Evolutionary conservation across 2,113 vertebrate genomes (phyloP).

Genomic region (Cariama cristata): DNA sequence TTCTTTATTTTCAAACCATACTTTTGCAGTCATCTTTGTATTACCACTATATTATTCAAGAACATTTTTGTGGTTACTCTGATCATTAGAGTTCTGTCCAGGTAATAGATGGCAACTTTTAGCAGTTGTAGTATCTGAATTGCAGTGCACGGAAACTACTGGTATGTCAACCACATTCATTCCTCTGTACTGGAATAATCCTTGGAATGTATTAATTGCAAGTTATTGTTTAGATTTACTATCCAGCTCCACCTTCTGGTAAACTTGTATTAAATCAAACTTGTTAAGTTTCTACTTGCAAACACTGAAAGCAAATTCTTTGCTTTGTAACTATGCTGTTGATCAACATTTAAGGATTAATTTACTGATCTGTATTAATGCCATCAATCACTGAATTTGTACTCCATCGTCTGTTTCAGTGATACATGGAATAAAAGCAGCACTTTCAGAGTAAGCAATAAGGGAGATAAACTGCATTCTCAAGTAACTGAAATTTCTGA

Average conservation of each 20-base stretch:
- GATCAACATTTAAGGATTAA: not conserved
- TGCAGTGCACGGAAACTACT: not conserved
- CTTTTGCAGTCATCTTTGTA: not conserved
- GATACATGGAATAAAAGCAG: not conserved
- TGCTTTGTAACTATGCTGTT: not conserved
- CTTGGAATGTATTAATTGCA: not conserved
- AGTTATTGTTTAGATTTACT: constrained; percentile 53
- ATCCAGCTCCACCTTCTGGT: constrained; percentile 70
- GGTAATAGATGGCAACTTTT: not conserved
- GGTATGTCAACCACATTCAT: not conserved
- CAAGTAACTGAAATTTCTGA: not conserved
- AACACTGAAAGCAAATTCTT: not conserved
- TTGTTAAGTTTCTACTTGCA: not conserved
- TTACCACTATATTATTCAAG: not conserved
- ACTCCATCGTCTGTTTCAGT: not conserved
- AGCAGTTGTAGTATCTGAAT: not conserved
- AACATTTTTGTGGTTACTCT: not conserved
- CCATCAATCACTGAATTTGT: not conserved
- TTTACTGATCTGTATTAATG: not conserved
- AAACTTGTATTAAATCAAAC: constrained; percentile 18
- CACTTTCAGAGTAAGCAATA: not conserved
- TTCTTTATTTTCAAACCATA: not conserved
- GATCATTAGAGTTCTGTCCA: not conserved
- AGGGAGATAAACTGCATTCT: not conserved
- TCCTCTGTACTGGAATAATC: not conserved